Evolutionary conservation across 35 echinoderm and acorn worm species (phyloP).

Genomic region (Ophiothrix spiculata): DNA sequence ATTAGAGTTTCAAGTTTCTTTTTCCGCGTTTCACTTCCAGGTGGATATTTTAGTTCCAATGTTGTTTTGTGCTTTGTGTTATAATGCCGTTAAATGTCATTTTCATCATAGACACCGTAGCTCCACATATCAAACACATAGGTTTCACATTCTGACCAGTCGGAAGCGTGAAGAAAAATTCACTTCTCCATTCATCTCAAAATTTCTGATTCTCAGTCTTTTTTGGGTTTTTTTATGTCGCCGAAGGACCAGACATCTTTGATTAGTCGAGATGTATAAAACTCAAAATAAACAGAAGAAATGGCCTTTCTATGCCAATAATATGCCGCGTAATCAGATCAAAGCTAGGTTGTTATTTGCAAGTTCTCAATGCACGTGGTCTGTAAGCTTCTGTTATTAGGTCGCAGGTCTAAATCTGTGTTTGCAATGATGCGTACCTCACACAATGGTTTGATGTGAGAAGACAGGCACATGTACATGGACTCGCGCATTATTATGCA

Average conservation of each 20-base stretch:
- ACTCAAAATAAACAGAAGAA: too few species aligned
- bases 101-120: neutral
- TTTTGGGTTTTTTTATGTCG: too few species aligned
- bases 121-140: slow-evolving; percentile 30
- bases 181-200: too few species aligned
- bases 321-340: too few species aligned
- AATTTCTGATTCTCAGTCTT: too few species aligned
- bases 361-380: too few species aligned
- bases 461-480: neutral
- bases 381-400: too few species aligned
- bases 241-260: too few species aligned
- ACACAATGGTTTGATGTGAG: neutral
- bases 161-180: too few species aligned
- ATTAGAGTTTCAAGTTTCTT: neutral
- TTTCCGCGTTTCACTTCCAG: neutral
- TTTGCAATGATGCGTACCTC: neutral
- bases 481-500: neutral
- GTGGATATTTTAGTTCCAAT: neutral
- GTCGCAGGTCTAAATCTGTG: neutral
- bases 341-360: too few species aligned
- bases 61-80: neutral
- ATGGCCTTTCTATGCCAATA: too few species aligned
- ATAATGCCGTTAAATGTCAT: neutral
- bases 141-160: slow-evolving; percentile 19
- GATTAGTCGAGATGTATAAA: too few species aligned